phyloP scores from a whole-genome alignment of 35 echinoderm and acorn worm species.

The Apostichopus californicus region DNA sequence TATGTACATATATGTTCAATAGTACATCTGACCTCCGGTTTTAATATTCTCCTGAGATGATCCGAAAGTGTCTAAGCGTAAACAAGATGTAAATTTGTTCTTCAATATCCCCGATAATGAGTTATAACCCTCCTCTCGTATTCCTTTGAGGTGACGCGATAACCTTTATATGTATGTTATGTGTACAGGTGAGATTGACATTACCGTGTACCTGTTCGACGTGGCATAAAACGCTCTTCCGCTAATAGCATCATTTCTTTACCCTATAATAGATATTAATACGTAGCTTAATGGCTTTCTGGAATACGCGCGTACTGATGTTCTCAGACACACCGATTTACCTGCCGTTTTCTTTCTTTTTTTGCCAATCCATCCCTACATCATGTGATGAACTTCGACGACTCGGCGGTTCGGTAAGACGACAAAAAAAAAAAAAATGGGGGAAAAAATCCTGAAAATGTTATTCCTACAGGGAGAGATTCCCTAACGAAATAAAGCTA shows the following conservation, averaged over 20 bases:
- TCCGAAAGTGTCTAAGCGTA: slow-evolving; percentile 15
- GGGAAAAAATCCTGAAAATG: no score
- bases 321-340: not conserved
- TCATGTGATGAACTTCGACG: not conserved
- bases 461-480: no score
- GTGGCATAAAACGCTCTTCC: slow-evolving; percentile 34
- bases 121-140: not conserved
- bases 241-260: not conserved
- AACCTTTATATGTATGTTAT: not conserved
- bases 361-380: not conserved
- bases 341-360: not conserved
- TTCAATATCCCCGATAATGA: not conserved
- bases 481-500: no score
- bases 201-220: slow-evolving; percentile 5
- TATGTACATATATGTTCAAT: not conserved
- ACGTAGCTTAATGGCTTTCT: not conserved
- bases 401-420: no score
- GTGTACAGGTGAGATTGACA: slow-evolving; percentile 16
- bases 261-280: not conserved
- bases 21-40: slow-evolving; percentile 20
- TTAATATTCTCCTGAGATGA: slow-evolving; percentile 14
- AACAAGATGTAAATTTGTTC: slow-evolving; percentile 25
- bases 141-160: slow-evolving; percentile 21
- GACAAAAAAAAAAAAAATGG: no score
- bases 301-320: not conserved